Percentiles rank a stretch among this genome's conserved stretches.
phyloP scores from a whole-genome alignment of 1,140 invertebrate species.

The Tetragnatha versicolor region DNA sequence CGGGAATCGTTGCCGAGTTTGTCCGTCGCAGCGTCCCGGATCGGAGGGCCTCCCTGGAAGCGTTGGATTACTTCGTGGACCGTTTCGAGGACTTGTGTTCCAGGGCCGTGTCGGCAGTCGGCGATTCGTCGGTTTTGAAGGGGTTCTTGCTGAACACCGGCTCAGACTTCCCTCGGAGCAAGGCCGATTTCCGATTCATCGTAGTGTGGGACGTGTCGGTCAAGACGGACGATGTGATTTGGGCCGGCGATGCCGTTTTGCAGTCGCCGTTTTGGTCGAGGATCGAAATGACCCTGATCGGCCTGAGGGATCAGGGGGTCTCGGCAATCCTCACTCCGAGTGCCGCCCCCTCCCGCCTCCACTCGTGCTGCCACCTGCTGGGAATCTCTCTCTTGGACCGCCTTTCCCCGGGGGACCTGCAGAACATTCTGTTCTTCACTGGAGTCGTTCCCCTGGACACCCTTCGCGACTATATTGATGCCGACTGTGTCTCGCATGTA shows the following conservation, averaged over 20 bases:
- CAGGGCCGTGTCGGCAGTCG: not conserved
- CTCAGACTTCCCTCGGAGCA: not conserved
- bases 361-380: not conserved
- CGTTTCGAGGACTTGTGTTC: conserved; percentile 1
- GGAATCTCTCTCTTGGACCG: not conserved
- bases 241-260: not conserved
- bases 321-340: not conserved
- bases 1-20: not conserved
- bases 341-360: not conserved
- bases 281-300: not conserved
- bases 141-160: not conserved
- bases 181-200: not conserved
- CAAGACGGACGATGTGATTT: not conserved
- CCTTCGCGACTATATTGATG: not conserved
- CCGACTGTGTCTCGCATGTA: not conserved
- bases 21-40: not conserved
- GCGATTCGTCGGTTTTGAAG: not conserved
- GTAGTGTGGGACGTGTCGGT: not conserved
- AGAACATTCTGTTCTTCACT: not conserved
- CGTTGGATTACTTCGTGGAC: not conserved
- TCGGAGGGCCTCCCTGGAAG: not conserved
- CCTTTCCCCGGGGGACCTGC: not conserved
- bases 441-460: not conserved
- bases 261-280: not conserved
- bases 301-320: not conserved